Evolutionary conservation across 2,797 vertebrate genomes (phyloP).

Genomic region (Bufotes viridis): DNA sequence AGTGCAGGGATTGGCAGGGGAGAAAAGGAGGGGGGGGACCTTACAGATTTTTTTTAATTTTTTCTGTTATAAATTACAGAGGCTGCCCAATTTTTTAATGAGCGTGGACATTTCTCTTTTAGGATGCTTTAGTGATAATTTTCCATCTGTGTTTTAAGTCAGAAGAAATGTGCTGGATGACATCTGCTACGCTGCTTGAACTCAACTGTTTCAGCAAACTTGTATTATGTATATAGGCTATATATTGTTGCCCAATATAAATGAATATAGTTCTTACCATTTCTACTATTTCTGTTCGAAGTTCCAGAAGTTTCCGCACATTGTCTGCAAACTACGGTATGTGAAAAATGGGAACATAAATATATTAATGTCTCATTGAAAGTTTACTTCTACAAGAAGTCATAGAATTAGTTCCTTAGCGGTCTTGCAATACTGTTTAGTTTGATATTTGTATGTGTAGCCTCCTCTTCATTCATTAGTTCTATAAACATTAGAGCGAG

Average conservation of each 20-base stretch:
- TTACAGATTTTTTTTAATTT: too few relatives aligned
- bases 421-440: not conserved
- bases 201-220: not conserved
- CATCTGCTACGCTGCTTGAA: not conserved
- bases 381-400: not conserved
- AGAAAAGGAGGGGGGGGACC: too few relatives aligned
- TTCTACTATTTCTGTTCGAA: constrained; percentile 87
- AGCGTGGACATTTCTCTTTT: too few relatives aligned
- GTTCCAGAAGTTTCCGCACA: constrained; percentile 86
- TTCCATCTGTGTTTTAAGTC: too few relatives aligned
- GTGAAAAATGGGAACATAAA: constrained; percentile 46
- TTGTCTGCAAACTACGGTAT: constrained; percentile 87
- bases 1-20: too few relatives aligned
- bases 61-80: too few relatives aligned
- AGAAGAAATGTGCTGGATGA: not conserved
- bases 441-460: not conserved
- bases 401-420: not conserved
- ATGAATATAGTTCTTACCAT: constrained; percentile 81
- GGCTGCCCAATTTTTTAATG: too few relatives aligned
- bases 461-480: too few relatives aligned
- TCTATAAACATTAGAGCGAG: too few relatives aligned
- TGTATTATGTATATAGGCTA: not conserved
- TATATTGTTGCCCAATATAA: not conserved
- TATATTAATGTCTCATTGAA: not conserved
- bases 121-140: too few relatives aligned